Evolutionary conservation across 92 coral and sea anemone species (phyloP), one percentile per base, ranked within the genome.

Genomic region (Anthopleura xanthogrammica): DNA sequence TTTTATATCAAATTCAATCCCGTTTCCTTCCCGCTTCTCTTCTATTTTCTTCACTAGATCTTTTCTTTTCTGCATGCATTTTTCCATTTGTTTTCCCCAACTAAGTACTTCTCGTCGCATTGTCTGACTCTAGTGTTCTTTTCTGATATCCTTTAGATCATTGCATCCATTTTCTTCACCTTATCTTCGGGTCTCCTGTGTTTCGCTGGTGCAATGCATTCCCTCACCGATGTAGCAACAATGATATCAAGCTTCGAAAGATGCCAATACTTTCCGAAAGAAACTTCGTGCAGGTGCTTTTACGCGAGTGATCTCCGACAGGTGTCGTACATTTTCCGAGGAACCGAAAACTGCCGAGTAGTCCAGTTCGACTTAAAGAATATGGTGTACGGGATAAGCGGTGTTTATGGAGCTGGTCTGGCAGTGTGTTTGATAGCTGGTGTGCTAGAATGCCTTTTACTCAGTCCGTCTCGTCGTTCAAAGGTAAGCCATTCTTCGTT

Each of bases 311-410:
- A 89, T n/a, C 85, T 93, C 64, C 91, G 92, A 78, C 94, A 91
- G 80, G 94, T 90, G 76, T 92, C 95, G 87, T 94, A 90, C 84
- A 87, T 89, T 80, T 97, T 97, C 90, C 87, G 91, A 68, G 95
- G 81, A 50, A 92, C 99, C n/a, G 88, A 77, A 40, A 92, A 90
- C 77, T 97, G 99, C 76, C 87, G 88, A 72, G 88, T 86, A 20
- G 90, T 97, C 60, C 95, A 93, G 85, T 82, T 71, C 79, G 91
- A 90, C 64, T 91, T 97, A 20, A 81, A 82, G 60, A 92, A 94
- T 76, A 87, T 97, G 85, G 98, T 92, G 78, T 97, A 94, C 64
- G 99, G 98, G 6, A 85, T 97, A 82, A 89, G 95, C 64, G 99
- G 99, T n/a, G 93, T 97, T 13, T 97, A 94, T 85, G 90, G 91